Base-by-base conservation (phyloP, 2,113 vertebrate species). In the Gobius niger region DNA sequence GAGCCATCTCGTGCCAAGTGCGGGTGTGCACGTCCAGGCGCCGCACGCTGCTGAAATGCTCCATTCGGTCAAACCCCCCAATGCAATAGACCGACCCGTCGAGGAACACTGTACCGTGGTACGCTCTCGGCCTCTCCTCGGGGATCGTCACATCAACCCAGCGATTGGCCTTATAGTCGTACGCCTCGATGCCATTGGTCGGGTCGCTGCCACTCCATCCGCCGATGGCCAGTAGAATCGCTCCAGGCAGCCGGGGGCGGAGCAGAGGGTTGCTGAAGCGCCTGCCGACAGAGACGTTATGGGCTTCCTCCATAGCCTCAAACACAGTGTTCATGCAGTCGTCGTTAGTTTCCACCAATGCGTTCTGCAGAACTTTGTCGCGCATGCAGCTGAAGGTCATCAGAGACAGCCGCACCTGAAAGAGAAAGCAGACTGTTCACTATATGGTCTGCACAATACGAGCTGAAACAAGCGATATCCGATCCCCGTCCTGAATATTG, bases 71-170 rank as follows among this genome's bases (percentile, higher is more conserved):
- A 2, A 54, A 82, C 19, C 87, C 87, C 5, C 87, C 87, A 1
- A 85, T 0, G 11, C 70, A 84, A 59, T 87, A 84, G 11, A 89
- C 12, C 1, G 12, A 57, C 2, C 80, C 77, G 0, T 72, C 50
- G 24, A 84, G 53, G 60, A 61, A 77, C 12, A 18, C 83, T 0
- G 65, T 11, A 2, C 85, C 80, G 6, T 84, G 82, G 18, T 78
- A 82, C 4, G 73, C 77, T 5, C 81, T 64, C 1, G 73, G 66
- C 5, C 1, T 0, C 54, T 78, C 60, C 0, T 7, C n/a, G 7
- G 9, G 0, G 18, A 56, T 16, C 4, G 44, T 9, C 11, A 85
- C 42, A 0, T 24, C 61, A 7, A 64, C 6, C 83, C 87, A 89
- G 11, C 7, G 0, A 15, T 84, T 0, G 12, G 64, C 16, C 0